A percentile compares a stretch with the other conserved stretches of the same genome.
Conservation (phyloP, 2,113 vertebrate genomes). For the Pseudois nayaur region DNA sequence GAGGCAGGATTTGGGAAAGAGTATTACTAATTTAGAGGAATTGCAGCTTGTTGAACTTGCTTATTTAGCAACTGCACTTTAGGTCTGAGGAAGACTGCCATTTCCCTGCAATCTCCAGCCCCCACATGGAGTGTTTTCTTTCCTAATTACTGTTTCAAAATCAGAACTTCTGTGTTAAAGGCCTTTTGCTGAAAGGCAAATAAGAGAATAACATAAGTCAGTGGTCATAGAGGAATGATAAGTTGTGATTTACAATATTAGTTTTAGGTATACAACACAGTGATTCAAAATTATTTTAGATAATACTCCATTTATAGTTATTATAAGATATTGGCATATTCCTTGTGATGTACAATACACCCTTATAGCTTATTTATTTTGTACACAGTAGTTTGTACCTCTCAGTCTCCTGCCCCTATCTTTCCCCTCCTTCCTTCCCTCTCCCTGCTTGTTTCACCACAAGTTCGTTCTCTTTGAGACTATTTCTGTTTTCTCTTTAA, state of each 20-base stretch:
- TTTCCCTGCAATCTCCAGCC: not conserved
- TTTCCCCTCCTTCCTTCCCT: not conserved
- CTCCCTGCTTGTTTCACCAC: not conserved
- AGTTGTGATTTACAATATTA: not conserved
- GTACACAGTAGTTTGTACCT: not conserved
- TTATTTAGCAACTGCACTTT: not conserved
- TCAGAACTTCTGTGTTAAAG: not conserved
- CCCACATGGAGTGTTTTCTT: not conserved
- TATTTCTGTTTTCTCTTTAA: not conserved
- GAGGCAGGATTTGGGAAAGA: not conserved
- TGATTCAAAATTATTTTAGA: not conserved
- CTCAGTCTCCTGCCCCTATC: not conserved
- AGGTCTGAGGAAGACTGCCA: not conserved
- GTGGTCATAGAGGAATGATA: not conserved
- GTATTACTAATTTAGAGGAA: not conserved
- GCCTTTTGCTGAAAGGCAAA: not conserved
- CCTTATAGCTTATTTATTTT: not conserved
- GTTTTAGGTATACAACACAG: not conserved
- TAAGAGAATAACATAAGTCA: not conserved
- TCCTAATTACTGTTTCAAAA: conserved; percentile 11
- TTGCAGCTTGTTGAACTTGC: not conserved
- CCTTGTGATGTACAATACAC: not conserved
- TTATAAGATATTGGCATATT: not conserved
- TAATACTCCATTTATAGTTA: not conserved
- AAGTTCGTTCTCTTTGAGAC: not conserved